Percentiles rank a stretch among this genome's conserved stretches.
phyloP scores from a whole-genome alignment of 1,140 invertebrate genomes.

The Linepithema humile region DNA sequence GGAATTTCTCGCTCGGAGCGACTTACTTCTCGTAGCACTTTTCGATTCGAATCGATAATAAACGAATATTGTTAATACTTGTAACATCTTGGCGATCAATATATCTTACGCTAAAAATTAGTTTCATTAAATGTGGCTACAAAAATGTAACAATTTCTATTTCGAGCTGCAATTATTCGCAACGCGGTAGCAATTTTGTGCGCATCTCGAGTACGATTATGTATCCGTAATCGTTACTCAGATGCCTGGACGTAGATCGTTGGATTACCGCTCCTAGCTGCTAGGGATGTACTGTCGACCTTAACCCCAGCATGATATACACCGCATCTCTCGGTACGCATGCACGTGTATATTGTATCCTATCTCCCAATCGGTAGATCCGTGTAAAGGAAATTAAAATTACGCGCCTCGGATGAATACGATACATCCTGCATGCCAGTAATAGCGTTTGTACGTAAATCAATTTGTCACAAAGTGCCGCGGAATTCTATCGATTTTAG shows the following conservation, averaged over 20 bases:
- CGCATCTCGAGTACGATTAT: constrained; percentile 49
- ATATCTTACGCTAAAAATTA: neutral
- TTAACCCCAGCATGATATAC: constrained; percentile 63
- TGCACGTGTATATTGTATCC: constrained; percentile 47
- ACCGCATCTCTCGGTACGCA: constrained; percentile 53
- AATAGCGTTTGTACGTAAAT: constrained; percentile 37
- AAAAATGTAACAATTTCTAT: too few species aligned
- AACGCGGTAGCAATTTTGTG: constrained; percentile 51
- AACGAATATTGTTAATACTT: neutral
- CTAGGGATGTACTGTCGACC: constrained; percentile 56
- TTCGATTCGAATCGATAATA: neutral
- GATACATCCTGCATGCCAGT: constrained; percentile 54
- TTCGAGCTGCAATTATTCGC: constrained; percentile 33
- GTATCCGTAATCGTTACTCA: constrained; percentile 69
- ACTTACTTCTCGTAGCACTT: neutral
- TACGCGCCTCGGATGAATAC: constrained; percentile 32
- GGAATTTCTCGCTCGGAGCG: neutral
- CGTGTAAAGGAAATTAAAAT: constrained; percentile 57
- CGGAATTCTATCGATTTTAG: constrained; percentile 45
- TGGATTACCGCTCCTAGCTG: constrained; percentile 68
- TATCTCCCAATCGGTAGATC: constrained; percentile 60
- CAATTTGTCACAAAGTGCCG: constrained; percentile 15
- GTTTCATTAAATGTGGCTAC: too few species aligned
- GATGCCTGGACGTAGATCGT: constrained; percentile 60
- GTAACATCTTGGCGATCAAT: neutral